These are phyloP conservation scores for Crocuta crocuta DNA, from an alignment of 2,113 vertebrate genomes.

Conservation along the genomic window DNA sequence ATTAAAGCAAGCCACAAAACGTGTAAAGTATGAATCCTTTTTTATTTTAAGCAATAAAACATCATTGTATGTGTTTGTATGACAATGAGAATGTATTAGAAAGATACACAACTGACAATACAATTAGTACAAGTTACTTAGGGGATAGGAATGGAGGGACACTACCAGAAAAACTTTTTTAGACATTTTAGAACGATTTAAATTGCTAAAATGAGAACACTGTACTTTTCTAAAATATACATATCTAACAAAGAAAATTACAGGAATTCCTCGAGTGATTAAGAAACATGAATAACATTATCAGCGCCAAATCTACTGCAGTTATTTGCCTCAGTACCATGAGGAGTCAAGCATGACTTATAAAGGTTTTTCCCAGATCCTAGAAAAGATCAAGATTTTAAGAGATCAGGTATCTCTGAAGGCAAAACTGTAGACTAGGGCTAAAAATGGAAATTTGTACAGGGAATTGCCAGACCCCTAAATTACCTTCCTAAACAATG, in stretches of 20 bases:
- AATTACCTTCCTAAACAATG: background rate
- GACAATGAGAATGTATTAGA: background rate
- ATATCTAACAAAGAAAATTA: background rate
- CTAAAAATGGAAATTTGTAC: background rate
- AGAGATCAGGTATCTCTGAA: background rate
- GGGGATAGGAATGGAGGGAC: background rate
- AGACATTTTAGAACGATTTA: background rate
- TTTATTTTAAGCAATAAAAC: slow-evolving; percentile 32
- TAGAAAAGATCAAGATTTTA: slow-evolving; percentile 14
- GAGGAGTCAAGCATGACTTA: background rate
- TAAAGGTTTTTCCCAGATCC: background rate
- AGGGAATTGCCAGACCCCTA: background rate
- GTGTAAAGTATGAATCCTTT: background rate
- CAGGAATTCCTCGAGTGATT: background rate
- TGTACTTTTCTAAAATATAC: background rate
- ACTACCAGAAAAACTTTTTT: background rate
- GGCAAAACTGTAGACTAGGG: background rate
- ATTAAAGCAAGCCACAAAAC: background rate
- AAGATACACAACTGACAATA: background rate
- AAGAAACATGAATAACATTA: slow-evolving; percentile 25
- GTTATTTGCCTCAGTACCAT: background rate
- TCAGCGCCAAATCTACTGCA: background rate
- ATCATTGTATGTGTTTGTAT: background rate
- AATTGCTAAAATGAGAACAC: background rate
- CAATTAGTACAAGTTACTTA: background rate